Evolutionary conservation across 2,113 vertebrate species (phyloP), one percentile per base, ranked within the genome.

Genomic region (Nothocercus julius): DNA sequence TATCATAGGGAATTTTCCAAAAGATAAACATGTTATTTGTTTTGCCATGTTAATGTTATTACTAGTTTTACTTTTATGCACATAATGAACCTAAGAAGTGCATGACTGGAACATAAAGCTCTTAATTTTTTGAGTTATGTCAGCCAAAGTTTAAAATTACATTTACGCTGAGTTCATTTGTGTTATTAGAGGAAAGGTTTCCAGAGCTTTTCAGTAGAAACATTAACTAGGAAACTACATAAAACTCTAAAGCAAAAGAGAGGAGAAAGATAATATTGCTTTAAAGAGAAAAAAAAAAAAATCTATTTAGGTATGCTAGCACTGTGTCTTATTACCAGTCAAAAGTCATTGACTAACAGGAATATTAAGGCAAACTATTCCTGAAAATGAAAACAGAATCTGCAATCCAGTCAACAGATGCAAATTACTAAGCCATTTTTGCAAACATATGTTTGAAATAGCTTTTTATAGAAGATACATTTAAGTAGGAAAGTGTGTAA

Each of bases 361-460:
- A 94, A 85, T 93, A 94, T 76, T 96, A 89, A 80, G 44, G 40
- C 22, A 68, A 90, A 90, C 58, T 69, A 3, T 44, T 76, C 53
- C 58, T 80, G 59, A 85, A 96, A 91, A 80, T 86, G 54, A 88
- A 92, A 95, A 70, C 36, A 78, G 82, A 92, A 86, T 88, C 80
- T 82, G 20, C 76, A 90, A 85, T 95, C 53, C 38, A 89, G 73
- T 68, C 62, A 80, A 94, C 49, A 82, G 73, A 95, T 82, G 49
- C 24, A 96, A 95, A 95, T 92, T 88, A 85, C 82, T 30, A 84
- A 86, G 73, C n/a, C 66, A 88, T 90, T 93, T 96, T 93, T 91
- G 45, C 62, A 95, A 95, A 91, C 5, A 75, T 51, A 61, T 94
- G 49, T 82, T 92, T 77, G 63, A 40, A 92, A 91, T 56, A 81